Evolutionary conservation across 2,888 invertebrate species (phyloP).

Genomic region (Eutolmus rufibarbis): DNA sequence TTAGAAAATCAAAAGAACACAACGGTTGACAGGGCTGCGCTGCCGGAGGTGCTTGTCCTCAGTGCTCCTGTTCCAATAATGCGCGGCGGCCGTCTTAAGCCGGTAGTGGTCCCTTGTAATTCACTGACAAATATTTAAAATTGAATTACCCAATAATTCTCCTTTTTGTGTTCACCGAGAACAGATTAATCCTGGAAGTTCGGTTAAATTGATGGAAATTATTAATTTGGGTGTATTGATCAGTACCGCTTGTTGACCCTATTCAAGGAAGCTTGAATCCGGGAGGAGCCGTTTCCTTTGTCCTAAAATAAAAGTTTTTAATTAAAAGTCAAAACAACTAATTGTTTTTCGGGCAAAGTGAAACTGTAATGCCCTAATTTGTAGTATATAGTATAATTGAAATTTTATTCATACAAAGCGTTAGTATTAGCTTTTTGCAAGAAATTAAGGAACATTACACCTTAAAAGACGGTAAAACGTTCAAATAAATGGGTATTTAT

Average conservation of each 20-base stretch:
- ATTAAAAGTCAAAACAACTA: slow-evolving; percentile 13
- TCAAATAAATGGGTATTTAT: not conserved
- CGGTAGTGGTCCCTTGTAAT: slow-evolving; percentile 1
- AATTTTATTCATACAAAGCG: slow-evolving; percentile 13
- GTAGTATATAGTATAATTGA: not conserved
- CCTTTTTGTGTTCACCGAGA: not conserved
- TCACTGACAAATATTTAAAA: slow-evolving; percentile 30
- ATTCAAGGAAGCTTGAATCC: not conserved
- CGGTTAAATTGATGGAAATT: slow-evolving; percentile 13
- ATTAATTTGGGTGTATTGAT: slow-evolving; percentile 6
- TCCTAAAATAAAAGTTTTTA: slow-evolving; percentile 18
- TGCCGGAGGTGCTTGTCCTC: not conserved
- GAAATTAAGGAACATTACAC: not conserved
- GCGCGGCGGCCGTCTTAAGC: not conserved
- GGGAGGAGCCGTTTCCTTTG: not conserved
- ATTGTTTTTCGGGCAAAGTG: not conserved
- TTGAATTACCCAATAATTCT: not conserved
- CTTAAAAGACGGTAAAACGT: not conserved
- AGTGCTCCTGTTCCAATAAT: not conserved
- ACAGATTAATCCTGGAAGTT: slow-evolving; percentile 14
- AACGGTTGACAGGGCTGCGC: not conserved
- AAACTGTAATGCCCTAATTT: not conserved
- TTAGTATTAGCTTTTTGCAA: not conserved
- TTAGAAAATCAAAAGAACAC: not conserved
- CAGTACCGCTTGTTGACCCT: not conserved